Base-by-base conservation (phyloP, 1,140 invertebrate genomes). In the Daktulosphaira vitifoliae region DNA sequence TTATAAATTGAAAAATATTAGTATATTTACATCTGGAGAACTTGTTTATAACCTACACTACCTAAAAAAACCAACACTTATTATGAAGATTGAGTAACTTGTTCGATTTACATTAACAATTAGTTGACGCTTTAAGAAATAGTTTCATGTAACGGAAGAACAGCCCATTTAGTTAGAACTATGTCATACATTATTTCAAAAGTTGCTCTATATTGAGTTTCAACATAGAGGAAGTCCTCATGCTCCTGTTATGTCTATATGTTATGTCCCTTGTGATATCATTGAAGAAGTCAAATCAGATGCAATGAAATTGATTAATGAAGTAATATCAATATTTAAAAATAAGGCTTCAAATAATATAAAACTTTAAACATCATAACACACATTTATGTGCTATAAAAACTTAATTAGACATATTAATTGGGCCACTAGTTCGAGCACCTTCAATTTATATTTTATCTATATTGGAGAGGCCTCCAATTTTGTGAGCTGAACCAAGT, bases 171-270 rank as follows among this genome's bases (percentile, higher is more conserved):
- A 13, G 67, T n/a, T 70, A 73, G 65, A 72, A 72, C 68, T 37
- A 52, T 22, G 66, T 76, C 29, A 6, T 70, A 0, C 16, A 75
- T 66, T 77, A 73, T 65, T 76, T 72, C 51, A 71, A 70, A 71
- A 56, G 72, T n/a, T n/a, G n/a, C n/a, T n/a, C n/a, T n/a, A n/a
- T 69, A 74, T 75, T 68, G 77, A 76, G 73, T 79, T 77, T 72
- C 75, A 76, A 71, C 74, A 76, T 71, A 69, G 72, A 66, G 78
- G 74, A 22, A 72, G 69, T 68, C 74, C 69, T 53, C 72, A 71
- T 66, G 64, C 70, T 68, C 39, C 38, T 74, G 11, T 22, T 69
- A 8, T 73, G 71, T 70, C 44, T 72, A n/a, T n/a, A n/a, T n/a
- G n/a, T n/a, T 54, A 71, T 53, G 68, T 69, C 39, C 72, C 70